Evolutionary conservation across 2,888 invertebrate genomes (phyloP).

Genomic region (Nowickia ferox): DNA sequence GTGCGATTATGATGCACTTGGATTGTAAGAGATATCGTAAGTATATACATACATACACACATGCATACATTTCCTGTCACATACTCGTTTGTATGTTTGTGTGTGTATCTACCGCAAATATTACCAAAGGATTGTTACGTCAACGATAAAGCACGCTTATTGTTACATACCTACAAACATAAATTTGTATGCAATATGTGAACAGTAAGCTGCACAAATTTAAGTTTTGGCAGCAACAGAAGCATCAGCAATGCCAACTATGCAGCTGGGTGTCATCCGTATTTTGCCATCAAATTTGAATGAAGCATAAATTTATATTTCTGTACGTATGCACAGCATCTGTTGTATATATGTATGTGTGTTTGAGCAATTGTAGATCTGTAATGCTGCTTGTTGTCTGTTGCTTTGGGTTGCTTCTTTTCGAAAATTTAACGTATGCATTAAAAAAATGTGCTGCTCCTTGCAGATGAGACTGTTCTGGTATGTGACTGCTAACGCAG

Average conservation of each 20-base stretch:
- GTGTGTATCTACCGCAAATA: constrained; percentile 7
- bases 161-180: not conserved
- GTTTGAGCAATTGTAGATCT: not conserved
- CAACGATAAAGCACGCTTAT: constrained; percentile 10
- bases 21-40: constrained; percentile 2
- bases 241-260: constrained; percentile 67
- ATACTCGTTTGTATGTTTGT: not conserved
- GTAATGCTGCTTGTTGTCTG: constrained; percentile 23
- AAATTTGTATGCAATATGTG: not conserved
- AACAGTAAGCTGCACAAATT: constrained; percentile 10
- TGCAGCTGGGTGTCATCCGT: constrained; percentile 70
- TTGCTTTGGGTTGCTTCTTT: constrained; percentile 33
- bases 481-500: constrained; percentile 71
- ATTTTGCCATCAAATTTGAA: constrained; percentile 65
- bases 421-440: constrained; percentile 57
- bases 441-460: constrained; percentile 62
- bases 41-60: not conserved
- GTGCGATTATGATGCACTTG: constrained; percentile 56
- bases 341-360: too few species aligned
- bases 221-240: constrained; percentile 57
- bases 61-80: not conserved
- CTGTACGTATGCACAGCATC: not conserved
- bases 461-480: constrained; percentile 66
- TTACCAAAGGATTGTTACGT: constrained; percentile 28
- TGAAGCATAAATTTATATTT: constrained; percentile 45